Conservation (phyloP, 2,797 vertebrate genomes). For the Anguilla megastoma region DNA sequence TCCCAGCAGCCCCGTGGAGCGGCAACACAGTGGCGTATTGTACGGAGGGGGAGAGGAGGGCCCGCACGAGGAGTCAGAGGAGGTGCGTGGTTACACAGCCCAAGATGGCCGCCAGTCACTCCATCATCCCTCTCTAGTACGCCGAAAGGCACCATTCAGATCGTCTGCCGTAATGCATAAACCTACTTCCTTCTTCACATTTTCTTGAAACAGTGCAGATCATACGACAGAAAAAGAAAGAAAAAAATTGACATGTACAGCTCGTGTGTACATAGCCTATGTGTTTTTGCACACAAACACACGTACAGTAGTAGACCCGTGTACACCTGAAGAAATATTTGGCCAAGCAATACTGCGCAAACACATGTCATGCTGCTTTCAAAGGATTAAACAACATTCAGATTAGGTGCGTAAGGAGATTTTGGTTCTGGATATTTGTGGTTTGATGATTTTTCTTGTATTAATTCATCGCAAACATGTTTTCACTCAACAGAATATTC, state of each 20-base stretch:
- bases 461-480: not conserved
- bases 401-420: not conserved
- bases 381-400: not conserved
- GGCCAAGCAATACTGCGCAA: not conserved
- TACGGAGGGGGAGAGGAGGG: conserved; percentile 74
- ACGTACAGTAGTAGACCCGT: not conserved
- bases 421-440: conserved; percentile 9
- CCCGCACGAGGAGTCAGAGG: not conserved
- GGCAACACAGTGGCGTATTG: conserved; percentile 74
- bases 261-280: not conserved
- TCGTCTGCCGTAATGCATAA: not conserved
- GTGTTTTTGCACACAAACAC: not conserved
- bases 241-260: not conserved
- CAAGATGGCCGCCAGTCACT: not conserved
- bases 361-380: not conserved
- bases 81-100: not conserved
- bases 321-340: not conserved
- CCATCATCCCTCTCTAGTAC: not conserved
- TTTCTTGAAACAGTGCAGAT: not conserved
- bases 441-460: not conserved
- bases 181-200: not conserved
- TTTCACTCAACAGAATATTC: not conserved
- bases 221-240: not conserved
- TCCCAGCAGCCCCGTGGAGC: conserved; percentile 54
- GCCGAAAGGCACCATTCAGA: not conserved